phyloP scores from a whole-genome alignment of 2,797 vertebrate genomes.

The Notoglanidium macrostoma region DNA sequence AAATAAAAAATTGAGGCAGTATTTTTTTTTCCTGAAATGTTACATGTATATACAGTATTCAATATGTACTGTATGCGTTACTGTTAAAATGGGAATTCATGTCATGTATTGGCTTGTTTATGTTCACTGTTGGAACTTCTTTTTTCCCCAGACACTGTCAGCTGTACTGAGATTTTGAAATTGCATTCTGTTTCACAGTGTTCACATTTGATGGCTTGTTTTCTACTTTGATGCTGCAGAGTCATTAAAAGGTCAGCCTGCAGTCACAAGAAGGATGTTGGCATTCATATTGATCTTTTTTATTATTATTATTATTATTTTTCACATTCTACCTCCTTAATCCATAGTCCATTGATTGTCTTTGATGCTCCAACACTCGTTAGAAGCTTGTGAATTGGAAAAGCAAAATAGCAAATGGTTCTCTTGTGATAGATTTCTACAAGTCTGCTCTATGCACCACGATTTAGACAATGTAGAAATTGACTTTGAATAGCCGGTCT shows the following conservation, averaged over 20 bases:
- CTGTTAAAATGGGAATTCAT: too few species aligned
- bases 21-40: neutral
- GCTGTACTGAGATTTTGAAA: neutral
- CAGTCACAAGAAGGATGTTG: conserved; percentile 7
- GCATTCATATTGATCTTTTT: conserved; percentile 12
- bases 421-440: conserved; percentile 16
- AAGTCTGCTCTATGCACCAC: neutral
- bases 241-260: neutral
- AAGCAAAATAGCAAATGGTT: conserved; percentile 34
- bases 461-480: neutral
- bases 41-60: too few species aligned
- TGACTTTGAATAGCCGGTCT: neutral
- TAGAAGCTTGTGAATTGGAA: conserved; percentile 46
- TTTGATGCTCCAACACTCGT: conserved; percentile 47
- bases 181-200: neutral
- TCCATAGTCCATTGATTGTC: conserved; percentile 41
- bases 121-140: neutral
- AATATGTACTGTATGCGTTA: too few species aligned
- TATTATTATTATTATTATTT: conserved; percentile 15
- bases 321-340: conserved; percentile 25
- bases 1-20: neutral
- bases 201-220: neutral
- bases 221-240: conserved; percentile 12
- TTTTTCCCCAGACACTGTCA: neutral
- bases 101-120: too few species aligned